Evolutionary conservation across 2,797 vertebrate genomes (phyloP), one percentile per base, ranked within the genome.

Genomic region (Bryconaethiops microstoma): DNA sequence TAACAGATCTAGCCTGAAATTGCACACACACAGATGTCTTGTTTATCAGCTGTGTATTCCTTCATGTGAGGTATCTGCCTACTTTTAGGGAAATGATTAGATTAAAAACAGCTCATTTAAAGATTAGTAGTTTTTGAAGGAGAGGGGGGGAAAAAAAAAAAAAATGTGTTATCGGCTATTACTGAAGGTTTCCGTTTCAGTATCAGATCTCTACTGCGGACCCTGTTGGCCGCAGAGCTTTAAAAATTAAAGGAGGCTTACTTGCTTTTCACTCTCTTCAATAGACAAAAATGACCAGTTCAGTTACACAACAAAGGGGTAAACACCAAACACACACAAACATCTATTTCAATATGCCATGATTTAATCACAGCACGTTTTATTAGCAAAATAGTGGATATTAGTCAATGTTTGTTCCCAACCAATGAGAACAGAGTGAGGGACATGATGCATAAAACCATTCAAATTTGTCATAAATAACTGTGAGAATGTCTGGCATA

Each of bases 341-440:
- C 45, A 79, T 88, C 80, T 90, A 91, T 88, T 87, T 90, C 87
- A 91, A 84, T 86, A 83, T 91, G 90, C 91, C 57, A 82, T 88
- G 80, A 89, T 88, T 90, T 89, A 65, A 68, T 39, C 91, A 91
- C 12, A 89, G 88, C 91, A 93, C 84, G 79, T 92, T 94, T 95
- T 94, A 95, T 94, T 94, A 94, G 91, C 93, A 94, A 94, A 94
- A 93, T 86, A 87, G 75, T 92, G 90, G 88, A 92, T 89, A 93
- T 92, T 92, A 92, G 91, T 93, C 88, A 88, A 89, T 90, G 90
- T 90, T 89, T 78, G 87, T 91, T 91, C 90, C 90, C 91, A 88
- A 90, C 87, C 87, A 91, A 92, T 90, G 86, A 88, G 91, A 93
- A 92, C 89, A 87, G 76, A 85, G 83, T 85, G 65, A 74, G 84